Conservation (phyloP, 2,888 invertebrate genomes). For the Eudemis profundana region DNA sequence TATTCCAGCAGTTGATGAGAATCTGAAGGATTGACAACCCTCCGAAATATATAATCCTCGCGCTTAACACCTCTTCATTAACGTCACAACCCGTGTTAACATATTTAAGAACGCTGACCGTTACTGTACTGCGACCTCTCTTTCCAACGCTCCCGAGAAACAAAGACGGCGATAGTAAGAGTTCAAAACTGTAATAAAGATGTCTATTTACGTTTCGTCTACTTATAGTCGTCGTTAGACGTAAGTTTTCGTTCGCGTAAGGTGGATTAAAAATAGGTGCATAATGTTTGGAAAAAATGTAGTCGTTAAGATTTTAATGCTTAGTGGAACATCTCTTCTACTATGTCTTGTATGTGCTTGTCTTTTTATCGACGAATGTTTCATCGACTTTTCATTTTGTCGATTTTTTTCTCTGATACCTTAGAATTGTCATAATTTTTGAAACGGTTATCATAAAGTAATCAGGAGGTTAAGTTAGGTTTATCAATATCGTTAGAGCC, state of each 20-base stretch:
- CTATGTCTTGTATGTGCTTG: not conserved
- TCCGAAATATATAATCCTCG: slow-evolving; percentile 3
- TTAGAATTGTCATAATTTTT: too few species aligned
- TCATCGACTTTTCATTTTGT: too few species aligned
- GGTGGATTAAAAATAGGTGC: slow-evolving; percentile 41
- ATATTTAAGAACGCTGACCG: slow-evolving; percentile 49
- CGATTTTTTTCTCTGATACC: too few species aligned
- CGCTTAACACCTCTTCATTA: slow-evolving; percentile 16
- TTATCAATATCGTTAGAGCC: too few species aligned
- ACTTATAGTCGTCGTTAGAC: slow-evolving; percentile 61
- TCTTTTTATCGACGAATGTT: not conserved
- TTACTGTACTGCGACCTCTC: slow-evolving; percentile 57
- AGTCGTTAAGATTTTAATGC: slow-evolving; percentile 7
- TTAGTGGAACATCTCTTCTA: not conserved
- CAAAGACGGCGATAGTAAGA: slow-evolving; percentile 52
- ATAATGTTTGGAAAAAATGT: not conserved
- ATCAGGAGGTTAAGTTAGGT: too few species aligned
- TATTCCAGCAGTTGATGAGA: not conserved
- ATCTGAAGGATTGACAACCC: not conserved
- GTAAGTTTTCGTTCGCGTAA: slow-evolving; percentile 45
- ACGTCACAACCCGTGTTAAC: slow-evolving; percentile 47
- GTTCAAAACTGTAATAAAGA: slow-evolving; percentile 60
- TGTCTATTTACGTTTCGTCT: slow-evolving; percentile 62
- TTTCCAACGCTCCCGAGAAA: slow-evolving; percentile 53
- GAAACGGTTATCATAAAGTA: too few species aligned